Evolutionary conservation across 1,140 invertebrate species (phyloP), one percentile per base, ranked within the genome.

Genomic region (Planococcus citri): DNA sequence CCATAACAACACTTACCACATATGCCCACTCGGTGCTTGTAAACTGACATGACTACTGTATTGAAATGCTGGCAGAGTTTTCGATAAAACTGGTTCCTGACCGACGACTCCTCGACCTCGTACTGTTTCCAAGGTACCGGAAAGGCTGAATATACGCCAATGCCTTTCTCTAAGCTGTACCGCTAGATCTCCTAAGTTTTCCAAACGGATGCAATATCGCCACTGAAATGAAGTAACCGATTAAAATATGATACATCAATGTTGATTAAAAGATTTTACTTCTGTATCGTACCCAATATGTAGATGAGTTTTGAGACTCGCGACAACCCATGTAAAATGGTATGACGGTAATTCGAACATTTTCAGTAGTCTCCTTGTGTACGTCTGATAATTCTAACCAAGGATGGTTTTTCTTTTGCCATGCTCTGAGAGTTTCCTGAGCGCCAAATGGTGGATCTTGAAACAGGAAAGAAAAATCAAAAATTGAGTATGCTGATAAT

Each of bases 321-420:
- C 93, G 83, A 74, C 90, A 94, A 27, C 93, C 93, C 90, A 96
- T 95, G 77, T 96, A 98, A 80, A 98, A 98, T 2, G 95, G 95
- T 78, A 97, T 98, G 1, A 97, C 95, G 10, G 95, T 98, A 6
- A 98, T 88, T 21, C 95, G 82, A 73, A 98, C 88, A 78, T 91
- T 90, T 79, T 98, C 94, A 0, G 95, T 98, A 0, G 94, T 98
- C 82, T 98, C 94, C 77, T 94, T 91, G 78, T 97, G 94, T n/a
- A 98, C 95, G 81, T 97, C 94, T 33, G 93, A 95, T 64, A 98
- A 80, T 77, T 97, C 92, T 41, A 98, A 78, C 94, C 94, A 97
- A 0, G 94, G 93, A 80, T 97, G 93, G 81, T 97, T 97, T 76
- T 95, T 95, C 75, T 97, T 92, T 79, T 97, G 94, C 94, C 95